These are phyloP conservation scores for Scrobipalpa atriplicella DNA, from an alignment of 2,888 invertebrate species.

Conservation along the genomic window DNA sequence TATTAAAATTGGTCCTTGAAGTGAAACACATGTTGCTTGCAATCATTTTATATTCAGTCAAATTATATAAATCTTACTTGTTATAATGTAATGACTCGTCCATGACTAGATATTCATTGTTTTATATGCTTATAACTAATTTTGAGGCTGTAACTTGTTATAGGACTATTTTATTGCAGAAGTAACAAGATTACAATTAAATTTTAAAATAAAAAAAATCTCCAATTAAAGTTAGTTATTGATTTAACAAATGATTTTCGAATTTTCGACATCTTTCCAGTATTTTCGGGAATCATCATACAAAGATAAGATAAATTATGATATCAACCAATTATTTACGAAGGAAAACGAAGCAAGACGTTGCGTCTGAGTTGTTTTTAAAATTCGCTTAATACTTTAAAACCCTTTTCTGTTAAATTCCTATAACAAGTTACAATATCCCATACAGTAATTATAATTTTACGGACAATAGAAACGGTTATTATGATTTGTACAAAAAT, in stretches of 20 bases:
- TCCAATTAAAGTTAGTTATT: too few relatives aligned
- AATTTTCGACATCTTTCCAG: too few relatives aligned
- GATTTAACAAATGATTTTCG: too few relatives aligned
- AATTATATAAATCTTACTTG: constrained; percentile 49
- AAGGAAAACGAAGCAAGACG: too few relatives aligned
- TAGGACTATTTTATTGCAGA: not conserved
- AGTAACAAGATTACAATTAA: too few relatives aligned
- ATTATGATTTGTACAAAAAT: constrained; percentile 25
- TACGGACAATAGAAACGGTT: constrained; percentile 22
- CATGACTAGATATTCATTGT: constrained; percentile 14
- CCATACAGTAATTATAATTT: not conserved
- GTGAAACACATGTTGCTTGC: constrained; percentile 40
- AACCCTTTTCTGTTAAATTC: not conserved
- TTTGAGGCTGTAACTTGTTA: constrained; percentile 8
- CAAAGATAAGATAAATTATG: too few relatives aligned
- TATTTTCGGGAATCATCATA: too few relatives aligned
- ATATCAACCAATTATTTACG: too few relatives aligned
- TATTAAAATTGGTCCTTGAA: not conserved
- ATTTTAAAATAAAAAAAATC: too few relatives aligned
- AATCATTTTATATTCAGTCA: constrained; percentile 66
- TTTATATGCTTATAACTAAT: constrained; percentile 15
- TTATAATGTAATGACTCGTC: constrained; percentile 31
- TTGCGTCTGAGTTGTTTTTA: not conserved
- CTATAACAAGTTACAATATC: not conserved
- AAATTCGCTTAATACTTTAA: not conserved